Base-by-base conservation (phyloP, 2,113 vertebrate genomes). In the Ophthalmotilapia sp. region DNA sequence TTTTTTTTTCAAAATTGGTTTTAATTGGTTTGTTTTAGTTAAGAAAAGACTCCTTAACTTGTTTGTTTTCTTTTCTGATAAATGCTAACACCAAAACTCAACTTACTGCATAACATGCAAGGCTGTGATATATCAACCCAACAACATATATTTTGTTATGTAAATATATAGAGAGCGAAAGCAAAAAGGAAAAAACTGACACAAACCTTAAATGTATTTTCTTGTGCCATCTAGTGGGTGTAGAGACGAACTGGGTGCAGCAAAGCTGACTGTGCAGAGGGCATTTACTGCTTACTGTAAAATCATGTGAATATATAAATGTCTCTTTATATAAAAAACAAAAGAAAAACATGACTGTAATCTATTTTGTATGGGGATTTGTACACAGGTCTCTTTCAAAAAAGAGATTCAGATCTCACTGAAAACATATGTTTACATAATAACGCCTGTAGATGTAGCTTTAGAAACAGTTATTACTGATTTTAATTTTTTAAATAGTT, bases 181-280 rank as follows among this genome's bases (percentile, higher is more conserved):
- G 14, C 56, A 45, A 14, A 40, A 40, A 68, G 36, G 26, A 4
- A 0, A 40, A 13, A 68, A 0, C 36, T 0, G 11, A 9, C 6
- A 40, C 11, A 38, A 65, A 68, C 7, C 0, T 9, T 40, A 68
- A 68, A 68, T 10, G 36, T 49, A 29, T 0, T 49, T 26, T 60
- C 15, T 75, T 51, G 29, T n/a, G 79, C 79, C 85, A 75, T 58
- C 79, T 82, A 82, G 62, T 82, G 79, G 79, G 15, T 29, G 15
- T 70, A 17, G 0, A 73, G 60, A 6, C 11, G 0, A 45, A 53
- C 6, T 80, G 29, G 0, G 0, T 17, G 31, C 14, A 47, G 70
- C 26, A 17, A 31, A 49, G 42, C 14, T 17, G 23, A 17, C 70
- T 19, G 68, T 29, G 3, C 42, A 19, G 4, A 42, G 5, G 12